A percentile compares a stretch with the other conserved stretches of the same genome.
These are phyloP conservation scores for Oscheius sp. DNA, from an alignment of 2,888 invertebrate genomes.

Conservation along the genomic window DNA sequence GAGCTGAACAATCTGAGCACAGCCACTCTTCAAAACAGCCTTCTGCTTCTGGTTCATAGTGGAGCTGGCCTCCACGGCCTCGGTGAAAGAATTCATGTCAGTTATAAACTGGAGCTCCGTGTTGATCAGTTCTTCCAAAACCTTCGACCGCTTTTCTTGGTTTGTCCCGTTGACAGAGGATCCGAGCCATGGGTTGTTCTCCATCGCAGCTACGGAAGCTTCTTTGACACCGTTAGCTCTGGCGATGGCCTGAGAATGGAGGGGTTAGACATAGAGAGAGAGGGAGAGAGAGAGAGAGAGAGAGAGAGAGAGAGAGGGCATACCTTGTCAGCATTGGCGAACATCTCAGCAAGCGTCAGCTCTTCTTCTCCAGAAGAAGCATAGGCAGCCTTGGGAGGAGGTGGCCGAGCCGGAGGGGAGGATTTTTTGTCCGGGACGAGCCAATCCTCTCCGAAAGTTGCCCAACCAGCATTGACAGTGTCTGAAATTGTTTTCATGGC, in stretches of 20 bases:
- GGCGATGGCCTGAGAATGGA: conserved; percentile 13
- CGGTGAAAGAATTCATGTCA: conserved; percentile 50
- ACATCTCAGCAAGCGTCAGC: conserved; percentile 43
- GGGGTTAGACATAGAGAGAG: background rate
- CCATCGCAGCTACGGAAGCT: background rate
- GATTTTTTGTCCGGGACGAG: conserved; percentile 42
- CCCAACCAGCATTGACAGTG: conserved; percentile 42
- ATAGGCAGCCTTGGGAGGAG: conserved; percentile 49
- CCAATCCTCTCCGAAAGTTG: conserved; percentile 56
- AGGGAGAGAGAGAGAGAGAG: background rate
- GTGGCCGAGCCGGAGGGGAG: conserved; percentile 52
- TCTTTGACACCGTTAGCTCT: conserved; percentile 1
- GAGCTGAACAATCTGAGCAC: conserved; percentile 58
- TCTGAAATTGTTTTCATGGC: conserved; percentile 11
- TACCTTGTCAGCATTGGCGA: conserved; percentile 30
- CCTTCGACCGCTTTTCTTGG: conserved; percentile 28
- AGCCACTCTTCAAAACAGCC: conserved; percentile 55
- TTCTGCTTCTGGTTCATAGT: conserved; percentile 53
- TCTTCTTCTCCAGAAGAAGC: conserved; percentile 40
- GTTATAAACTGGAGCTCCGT: conserved; percentile 54
- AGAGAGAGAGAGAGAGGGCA: background rate
- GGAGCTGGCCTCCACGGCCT: conserved; percentile 49
- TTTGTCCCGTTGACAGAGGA: conserved; percentile 1
- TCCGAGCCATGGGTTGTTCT: background rate
- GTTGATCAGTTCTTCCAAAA: conserved; percentile 50